Conservation (phyloP, 2,113 vertebrate genomes). For the Sapajus apella region DNA sequence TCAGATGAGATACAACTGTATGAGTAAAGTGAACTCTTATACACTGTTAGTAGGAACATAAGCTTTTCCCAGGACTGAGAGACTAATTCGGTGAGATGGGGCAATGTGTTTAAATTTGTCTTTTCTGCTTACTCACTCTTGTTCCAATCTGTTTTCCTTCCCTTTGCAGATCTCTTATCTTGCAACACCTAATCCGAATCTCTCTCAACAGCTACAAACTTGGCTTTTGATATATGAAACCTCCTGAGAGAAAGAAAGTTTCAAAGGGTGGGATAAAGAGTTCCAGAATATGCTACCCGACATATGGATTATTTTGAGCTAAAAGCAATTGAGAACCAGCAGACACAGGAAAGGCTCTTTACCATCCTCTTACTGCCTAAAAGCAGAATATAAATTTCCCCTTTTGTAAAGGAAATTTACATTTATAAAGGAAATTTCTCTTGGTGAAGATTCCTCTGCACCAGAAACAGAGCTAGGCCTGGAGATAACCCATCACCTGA, state of each 20-base stretch:
- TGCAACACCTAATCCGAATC: background rate
- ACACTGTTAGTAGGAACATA: too few relatives aligned
- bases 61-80: background rate
- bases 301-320: background rate
- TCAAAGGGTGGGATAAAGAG: background rate
- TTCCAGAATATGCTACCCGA: background rate
- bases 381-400: background rate
- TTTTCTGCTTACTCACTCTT: background rate
- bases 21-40: background rate
- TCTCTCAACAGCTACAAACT: background rate
- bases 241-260: background rate
- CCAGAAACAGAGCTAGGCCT: background rate
- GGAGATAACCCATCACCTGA: background rate
- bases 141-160: background rate
- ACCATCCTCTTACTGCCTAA: background rate
- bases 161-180: background rate
- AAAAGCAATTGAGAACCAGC: background rate
- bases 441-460: background rate
- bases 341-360: background rate
- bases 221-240: background rate
- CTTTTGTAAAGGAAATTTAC: background rate
- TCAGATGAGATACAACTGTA: background rate
- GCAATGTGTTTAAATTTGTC: background rate
- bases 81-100: background rate
- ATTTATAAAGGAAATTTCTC: background rate